A percentile compares a stretch with the other conserved stretches of the same genome.
Conservation (phyloP, 2,888 invertebrate species). For the Pseudococcus jackbeardsleyi region DNA sequence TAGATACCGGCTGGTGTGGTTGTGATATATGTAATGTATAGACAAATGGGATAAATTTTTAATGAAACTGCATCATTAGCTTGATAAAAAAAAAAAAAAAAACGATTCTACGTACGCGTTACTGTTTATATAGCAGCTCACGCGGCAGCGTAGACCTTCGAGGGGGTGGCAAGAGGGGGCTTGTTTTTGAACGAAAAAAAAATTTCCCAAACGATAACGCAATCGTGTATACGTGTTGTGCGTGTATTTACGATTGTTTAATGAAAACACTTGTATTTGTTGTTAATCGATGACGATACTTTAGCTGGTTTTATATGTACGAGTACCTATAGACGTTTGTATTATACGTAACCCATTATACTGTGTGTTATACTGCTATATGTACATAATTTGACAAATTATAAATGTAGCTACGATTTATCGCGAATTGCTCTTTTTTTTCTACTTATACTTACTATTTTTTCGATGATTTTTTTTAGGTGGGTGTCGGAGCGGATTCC, state of each 20-base stretch:
- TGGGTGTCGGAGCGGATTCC: slow-evolving; percentile 60
- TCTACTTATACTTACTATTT: neutral
- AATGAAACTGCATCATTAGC: slow-evolving; percentile 19
- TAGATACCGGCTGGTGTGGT: neutral
- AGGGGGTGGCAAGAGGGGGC: neutral
- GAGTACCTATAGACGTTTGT: neutral
- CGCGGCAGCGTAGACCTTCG: neutral
- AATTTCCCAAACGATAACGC: slow-evolving; percentile 47
- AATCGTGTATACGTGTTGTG: slow-evolving; percentile 12
- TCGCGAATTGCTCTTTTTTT: neutral
- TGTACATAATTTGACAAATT: neutral
- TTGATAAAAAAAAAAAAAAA: neutral
- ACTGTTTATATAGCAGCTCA: neutral
- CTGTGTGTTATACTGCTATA: neutral
- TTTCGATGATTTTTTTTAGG: neutral
- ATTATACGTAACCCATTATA: neutral
- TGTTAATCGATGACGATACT: slow-evolving; percentile 45
- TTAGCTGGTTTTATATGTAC: neutral
- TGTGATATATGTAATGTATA: neutral
- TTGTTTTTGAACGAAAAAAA: slow-evolving; percentile 18
- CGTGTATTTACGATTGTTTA: slow-evolving; percentile 29
- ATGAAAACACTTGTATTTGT: slow-evolving; percentile 53
- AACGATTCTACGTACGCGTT: neutral
- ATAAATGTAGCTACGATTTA: slow-evolving; percentile 18
- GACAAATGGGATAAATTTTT: slow-evolving; percentile 16